These are phyloP conservation scores for Camponotus fellah DNA, from an alignment of 2,888 invertebrate genomes.

Conservation along the genomic window DNA sequence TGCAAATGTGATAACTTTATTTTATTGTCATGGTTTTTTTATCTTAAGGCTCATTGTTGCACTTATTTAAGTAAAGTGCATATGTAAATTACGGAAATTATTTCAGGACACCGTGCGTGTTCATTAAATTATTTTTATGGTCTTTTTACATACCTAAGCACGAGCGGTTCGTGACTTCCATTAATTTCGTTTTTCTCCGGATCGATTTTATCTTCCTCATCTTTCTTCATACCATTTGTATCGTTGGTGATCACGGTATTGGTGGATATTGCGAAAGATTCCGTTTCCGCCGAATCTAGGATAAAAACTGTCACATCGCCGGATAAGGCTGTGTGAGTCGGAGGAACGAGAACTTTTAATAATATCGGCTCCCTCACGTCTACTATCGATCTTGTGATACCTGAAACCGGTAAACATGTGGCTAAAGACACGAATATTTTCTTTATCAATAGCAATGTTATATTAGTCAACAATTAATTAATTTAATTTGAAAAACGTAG, in stretches of 20 bases:
- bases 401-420: conserved; percentile 55
- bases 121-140: conserved; percentile 16
- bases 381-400: conserved; percentile 63
- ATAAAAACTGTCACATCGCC: conserved; percentile 93
- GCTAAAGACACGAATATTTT: background rate
- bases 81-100: background rate
- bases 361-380: conserved; percentile 75
- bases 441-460: background rate
- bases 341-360: conserved; percentile 90
- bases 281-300: conserved; percentile 74
- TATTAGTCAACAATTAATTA: background rate
- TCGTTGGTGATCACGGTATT: conserved; percentile 82
- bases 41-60: background rate
- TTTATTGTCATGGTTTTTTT: background rate
- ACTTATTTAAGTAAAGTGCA: background rate
- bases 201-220: conserved; percentile 35
- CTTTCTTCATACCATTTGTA: conserved; percentile 83
- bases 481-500: conserved; percentile 4
- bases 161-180: conserved; percentile 47
- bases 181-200: conserved; percentile 3
- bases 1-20: background rate
- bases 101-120: conserved; percentile 19
- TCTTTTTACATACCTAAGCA: conserved; percentile 60
- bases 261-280: conserved; percentile 21
- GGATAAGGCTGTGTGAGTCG: conserved; percentile 92